Evolutionary conservation across 2,113 vertebrate genomes (phyloP).

Genomic region (Silurus glanis): DNA sequence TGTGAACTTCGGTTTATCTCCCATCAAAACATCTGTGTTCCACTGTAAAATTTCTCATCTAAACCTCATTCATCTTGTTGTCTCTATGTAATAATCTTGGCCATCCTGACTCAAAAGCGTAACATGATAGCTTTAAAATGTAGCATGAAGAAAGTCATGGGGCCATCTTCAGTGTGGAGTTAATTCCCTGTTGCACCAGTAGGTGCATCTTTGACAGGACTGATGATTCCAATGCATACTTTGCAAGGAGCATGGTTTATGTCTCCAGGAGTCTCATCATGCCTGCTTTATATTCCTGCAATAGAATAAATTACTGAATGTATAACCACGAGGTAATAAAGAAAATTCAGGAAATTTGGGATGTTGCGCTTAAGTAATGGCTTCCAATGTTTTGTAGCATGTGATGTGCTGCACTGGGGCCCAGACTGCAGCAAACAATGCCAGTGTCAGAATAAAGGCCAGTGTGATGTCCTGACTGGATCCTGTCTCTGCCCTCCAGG

Average conservation of each 20-base stretch:
- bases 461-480: conserved; percentile 67
- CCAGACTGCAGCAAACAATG: conserved; percentile 63
- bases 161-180: background rate
- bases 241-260: background rate
- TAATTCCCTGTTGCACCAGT: background rate
- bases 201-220: background rate
- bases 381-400: conserved; percentile 60
- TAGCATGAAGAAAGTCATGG: background rate
- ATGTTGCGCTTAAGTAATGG: background rate
- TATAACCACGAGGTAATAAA: background rate
- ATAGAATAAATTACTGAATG: background rate
- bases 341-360: background rate
- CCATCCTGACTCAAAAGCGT: conserved; percentile 46
- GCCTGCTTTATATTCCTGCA: background rate
- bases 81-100: conserved; percentile 59
- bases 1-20: conserved; percentile 54
- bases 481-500: conserved; percentile 65
- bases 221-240: background rate
- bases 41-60: conserved; percentile 60
- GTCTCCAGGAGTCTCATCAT: background rate
- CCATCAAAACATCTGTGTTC: conserved; percentile 38
- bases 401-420: conserved; percentile 71
- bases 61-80: conserved; percentile 55
- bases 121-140: conserved; percentile 50
- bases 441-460: conserved; percentile 68